Evolutionary conservation across 2,797 vertebrate species (phyloP).

Genomic region (Valencia hispanica): DNA sequence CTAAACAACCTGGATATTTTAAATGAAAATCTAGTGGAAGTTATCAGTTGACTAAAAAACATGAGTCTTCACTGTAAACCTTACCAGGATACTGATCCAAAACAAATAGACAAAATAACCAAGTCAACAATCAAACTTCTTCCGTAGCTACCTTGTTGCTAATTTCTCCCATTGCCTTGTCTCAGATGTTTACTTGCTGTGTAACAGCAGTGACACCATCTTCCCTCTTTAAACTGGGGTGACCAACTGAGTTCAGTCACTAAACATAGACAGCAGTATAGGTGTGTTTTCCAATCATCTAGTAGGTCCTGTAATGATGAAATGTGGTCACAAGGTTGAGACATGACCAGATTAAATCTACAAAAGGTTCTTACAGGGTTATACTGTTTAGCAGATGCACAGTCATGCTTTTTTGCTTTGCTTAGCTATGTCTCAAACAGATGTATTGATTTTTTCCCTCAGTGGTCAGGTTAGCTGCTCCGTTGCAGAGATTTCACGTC

Average conservation of each 20-base stretch:
- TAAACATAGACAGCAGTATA: neutral
- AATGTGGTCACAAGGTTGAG: neutral
- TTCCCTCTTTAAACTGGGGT: neutral
- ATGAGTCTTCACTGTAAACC: neutral
- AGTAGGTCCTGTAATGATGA: neutral
- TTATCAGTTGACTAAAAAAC: neutral
- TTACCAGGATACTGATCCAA: neutral
- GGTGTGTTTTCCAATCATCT: neutral
- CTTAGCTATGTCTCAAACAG: neutral
- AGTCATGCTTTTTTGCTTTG: neutral
- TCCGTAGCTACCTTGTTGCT: neutral
- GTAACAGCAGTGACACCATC: neutral
- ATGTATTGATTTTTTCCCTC: neutral
- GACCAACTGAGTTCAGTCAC: neutral
- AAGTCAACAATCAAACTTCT: neutral
- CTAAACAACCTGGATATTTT: neutral
- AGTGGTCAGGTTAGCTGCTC: neutral
- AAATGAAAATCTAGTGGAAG: neutral
- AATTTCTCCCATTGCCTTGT: neutral
- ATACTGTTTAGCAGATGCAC: neutral
- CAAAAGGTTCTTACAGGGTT: neutral
- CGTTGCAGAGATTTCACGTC: neutral
- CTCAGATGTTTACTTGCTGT: neutral
- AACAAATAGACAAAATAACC: neutral
- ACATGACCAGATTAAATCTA: neutral